Base-by-base conservation (phyloP, 2,797 vertebrate species). In the Aplochiton taeniatus region DNA sequence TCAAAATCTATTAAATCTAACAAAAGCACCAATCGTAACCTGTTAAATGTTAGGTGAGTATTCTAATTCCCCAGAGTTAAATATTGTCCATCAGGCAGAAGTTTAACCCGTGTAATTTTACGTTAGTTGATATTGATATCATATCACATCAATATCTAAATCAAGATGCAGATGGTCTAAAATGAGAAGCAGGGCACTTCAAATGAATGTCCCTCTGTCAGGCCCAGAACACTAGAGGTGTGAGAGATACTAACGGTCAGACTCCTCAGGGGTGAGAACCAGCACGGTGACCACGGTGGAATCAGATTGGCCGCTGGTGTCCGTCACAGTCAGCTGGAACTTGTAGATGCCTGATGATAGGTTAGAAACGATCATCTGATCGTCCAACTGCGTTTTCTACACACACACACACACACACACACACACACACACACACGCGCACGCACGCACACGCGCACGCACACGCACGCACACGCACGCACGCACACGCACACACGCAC, bases 241-340 rank as follows among this genome's bases (percentile, higher is more conserved):
- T 2, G 31, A 4, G 3, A n/a, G 61, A 69, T 60, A 90, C 91
- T 93, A 76, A 98, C 97, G 91, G 65, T 92, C 90, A 0, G 97
- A 96, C 85, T 98, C 92, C 65, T 95, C 94, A 3, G 90, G 58
- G 0, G 93, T 95, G 20, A 99, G 90, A 65, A 98, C 97, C 31
- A 93, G 78, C 65, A 99, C 72, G 0, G 91, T 95, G 69, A 98
- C 61, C 5, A 90, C 90, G 61, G 91, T 78, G 0, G 87, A 89
- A 80, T 90, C 91, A 0, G 91, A 86, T 59, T 95, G 94, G 2
- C 88, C 87, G 0, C 72, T 83, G 0, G 75, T 58, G 77, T 93
- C 92, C 0, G 83, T 91, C 56, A 94, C 92, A 0, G 90, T 95
- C 79, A 98, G 87, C 72, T 92, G 90, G 87, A 99, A 97, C 69